Evolutionary conservation across 30 jellyfish, hydroid and myxozoan genomes (phyloP), one percentile per base, ranked within the genome.

Genomic region (Chironex yamaguchii): DNA sequence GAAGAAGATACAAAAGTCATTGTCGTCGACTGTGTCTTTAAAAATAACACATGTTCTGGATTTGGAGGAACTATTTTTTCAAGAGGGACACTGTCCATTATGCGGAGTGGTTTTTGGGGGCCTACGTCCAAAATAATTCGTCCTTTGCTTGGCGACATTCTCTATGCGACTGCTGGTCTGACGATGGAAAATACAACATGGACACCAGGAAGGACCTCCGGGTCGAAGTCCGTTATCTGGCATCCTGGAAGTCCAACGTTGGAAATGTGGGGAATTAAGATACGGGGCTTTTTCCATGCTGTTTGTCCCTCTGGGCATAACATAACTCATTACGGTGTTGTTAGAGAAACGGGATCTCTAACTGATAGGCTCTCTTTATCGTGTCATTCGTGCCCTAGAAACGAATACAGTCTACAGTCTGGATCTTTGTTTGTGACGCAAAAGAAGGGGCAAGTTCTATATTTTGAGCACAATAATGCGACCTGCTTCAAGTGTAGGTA

Each of bases 181-280:
- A 51, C 34, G 36, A 33, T 93, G 48, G 84, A 87, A 58, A 93
- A 93, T 52, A 93, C 98, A 0, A 93, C 96, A 6, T 93, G 97
- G 98, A 52, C 53, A 29, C 91, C 87, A 13, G 85, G 88, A n/a
- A 67, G 33, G 28, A 54, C 94, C 2, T 68, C 22, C 30, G 74
- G 89, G 29, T 42, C 90, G 0, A 76, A 67, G 14, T 67, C 97
- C 20, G 86, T 93, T 1, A 93, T 93, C 11, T 93, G 98, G 98
- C 98, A 93, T 65, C 98, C 98, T 1, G 98, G 98, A 0, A 93
- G 98, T 51, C 98, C 98, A 22, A 93, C 96, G 2, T 32, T 75
- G 1, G 98, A 93, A 50, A 50, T 42, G 0, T 93, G 98, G 98
- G 26, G 20, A 27, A 93, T 93, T 2, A 20, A 25, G 26, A 75